phyloP scores from a whole-genome alignment of 2,113 vertebrate genomes.

The Cyphomyrus plagiostoma region DNA sequence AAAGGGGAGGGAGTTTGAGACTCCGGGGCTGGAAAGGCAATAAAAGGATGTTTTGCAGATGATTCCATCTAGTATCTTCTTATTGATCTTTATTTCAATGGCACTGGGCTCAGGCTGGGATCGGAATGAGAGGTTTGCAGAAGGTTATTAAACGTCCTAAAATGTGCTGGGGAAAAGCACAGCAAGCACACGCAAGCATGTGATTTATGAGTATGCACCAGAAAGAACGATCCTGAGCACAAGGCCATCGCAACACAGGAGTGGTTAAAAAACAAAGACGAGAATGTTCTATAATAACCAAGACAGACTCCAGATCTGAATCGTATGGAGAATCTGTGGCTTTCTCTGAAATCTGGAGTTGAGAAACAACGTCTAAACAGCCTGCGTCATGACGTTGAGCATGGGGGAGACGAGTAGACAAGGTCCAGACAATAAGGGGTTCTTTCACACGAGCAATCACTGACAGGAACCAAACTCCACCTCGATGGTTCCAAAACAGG shows the following conservation, averaged over 20 bases:
- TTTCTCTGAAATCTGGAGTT: background rate
- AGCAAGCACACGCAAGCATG: background rate
- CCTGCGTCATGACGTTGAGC: no score
- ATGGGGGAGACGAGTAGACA: no score
- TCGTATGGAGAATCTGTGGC: background rate
- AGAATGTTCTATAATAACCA: background rate
- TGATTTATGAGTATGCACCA: background rate
- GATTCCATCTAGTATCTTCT: background rate
- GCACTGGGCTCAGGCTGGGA: background rate
- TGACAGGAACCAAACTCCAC: no score
- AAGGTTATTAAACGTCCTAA: background rate
- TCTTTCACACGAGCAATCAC: no score
- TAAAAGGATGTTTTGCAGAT: background rate
- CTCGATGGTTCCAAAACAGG: no score
- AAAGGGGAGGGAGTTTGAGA: background rate
- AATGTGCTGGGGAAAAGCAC: background rate
- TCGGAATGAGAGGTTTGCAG: background rate
- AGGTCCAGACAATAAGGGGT: no score
- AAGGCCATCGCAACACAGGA: background rate
- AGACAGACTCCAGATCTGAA: background rate
- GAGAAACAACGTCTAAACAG: background rate
- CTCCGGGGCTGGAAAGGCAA: background rate
- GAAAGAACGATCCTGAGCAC: background rate
- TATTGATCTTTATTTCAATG: background rate
- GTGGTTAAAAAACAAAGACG: background rate